Base-by-base conservation (phyloP, 2,113 vertebrate species). In the Sakesphorus luctuosus region DNA sequence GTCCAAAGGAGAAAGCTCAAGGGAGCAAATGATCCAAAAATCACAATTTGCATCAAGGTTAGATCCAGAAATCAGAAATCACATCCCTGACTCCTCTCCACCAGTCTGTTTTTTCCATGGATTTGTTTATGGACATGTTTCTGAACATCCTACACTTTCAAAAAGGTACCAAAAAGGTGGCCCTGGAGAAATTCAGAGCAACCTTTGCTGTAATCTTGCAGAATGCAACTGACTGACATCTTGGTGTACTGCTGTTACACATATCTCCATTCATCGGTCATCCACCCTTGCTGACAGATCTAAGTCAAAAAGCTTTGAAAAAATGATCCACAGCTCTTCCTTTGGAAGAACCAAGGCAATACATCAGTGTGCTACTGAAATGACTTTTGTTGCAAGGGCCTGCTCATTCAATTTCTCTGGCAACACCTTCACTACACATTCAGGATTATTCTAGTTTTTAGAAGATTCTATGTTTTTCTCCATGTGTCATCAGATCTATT, bases 181-280 rank as follows among this genome's bases (percentile, higher is more conserved):
- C 25, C 19, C 61, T 67, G 38, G 61, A 50, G 53, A 90, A 87
- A 59, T 15, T 49, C 31, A 26, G 35, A 80, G 38, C 14, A 87
- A 59, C 44, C 43, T 66, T 36, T 55, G 47, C 11, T 78, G 36
- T 46, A 46, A 43, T n/a, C 29, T 87, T 59, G n/a, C 44, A 84
- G 52, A 29, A 84, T 28, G 11, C 18, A 84, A 62, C 36, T 13
- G 67, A 83, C 29, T 61, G 47, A 66, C 0, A 0, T 10, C 33
- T 62, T 0, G 0, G 25, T 63, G 50, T 38, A 46, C 25, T 76
- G 40, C 25, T 2, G 0, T 47, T 50, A 59, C 29, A 67, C 18
- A 29, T 4, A 25, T 36, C 18, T 29, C 38, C 38, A n/a, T 43
- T 65, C 35, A 38, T 47, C 2, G 2, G 20, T 65, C 2, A 0